Base-by-base conservation (phyloP, 2,888 invertebrate species). In the Gisinianus flammeolus region DNA sequence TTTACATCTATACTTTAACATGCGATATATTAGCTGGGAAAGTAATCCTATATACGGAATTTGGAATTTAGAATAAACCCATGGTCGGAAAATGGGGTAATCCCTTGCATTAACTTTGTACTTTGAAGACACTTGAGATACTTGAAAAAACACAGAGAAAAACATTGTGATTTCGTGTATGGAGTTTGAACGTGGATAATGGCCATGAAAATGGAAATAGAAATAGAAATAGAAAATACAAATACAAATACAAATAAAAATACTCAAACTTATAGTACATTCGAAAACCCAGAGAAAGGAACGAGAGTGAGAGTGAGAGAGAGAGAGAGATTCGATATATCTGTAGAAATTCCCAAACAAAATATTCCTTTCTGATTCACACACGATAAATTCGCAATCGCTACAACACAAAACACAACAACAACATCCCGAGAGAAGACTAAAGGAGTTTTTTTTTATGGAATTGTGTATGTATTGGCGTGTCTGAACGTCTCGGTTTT, bases 331-430 rank as follows among this genome's bases (percentile, higher is more conserved):
- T 16, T 62, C 12, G 2, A 16, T 54, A 3, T 62, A 26, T 28
- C 24, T 44, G 5, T 35, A 8, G 6, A 8, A 28, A 62, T 62
- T 62, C 62, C 12, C 62, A 62, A 26, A 62, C 62, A 28, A 62
- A 28, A 62, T 28, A 62, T 62, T 62, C 28, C n/a, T 35, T 35
- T 35, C 35, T 35, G 62, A 62, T 62, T 62, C 62, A 26, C 62
- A 62, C 62, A 62, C 62, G 62, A 62, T 62, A 62, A 62, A 62
- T 62, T 62, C 28, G 62, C 62, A 62, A 22, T n/a, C n/a, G n/a
- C n/a, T n/a, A n/a, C n/a, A n/a, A 54, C 54, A 54, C 8, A 6
- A 6, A 16, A 54, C 54, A 54, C 4, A n/a, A 54, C 54, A 62
- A 62, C 26, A 62, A 5, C 24, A 62, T 26, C 12, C 3, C n/a